Evolutionary conservation across 2,113 vertebrate genomes (phyloP), one percentile per base, ranked within the genome.

Genomic region (Meriones unguiculatus): DNA sequence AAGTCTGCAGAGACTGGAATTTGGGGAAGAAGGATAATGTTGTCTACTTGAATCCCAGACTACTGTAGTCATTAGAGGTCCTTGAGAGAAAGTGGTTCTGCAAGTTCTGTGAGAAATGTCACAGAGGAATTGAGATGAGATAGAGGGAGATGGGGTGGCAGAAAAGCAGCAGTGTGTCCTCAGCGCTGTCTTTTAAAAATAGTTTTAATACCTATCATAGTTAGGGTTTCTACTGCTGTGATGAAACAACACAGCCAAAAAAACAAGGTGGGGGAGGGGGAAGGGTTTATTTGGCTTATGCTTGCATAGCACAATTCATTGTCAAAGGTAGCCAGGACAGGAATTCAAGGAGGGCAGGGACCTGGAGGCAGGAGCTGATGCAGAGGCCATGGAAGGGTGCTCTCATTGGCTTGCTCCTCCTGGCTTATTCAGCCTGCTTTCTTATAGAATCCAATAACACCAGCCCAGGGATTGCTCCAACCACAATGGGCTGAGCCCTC

Each of bases 141-240:
- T 28, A 50, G 41, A 24, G 25, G 24, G 4, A 76, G 41, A 76
- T 46, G 24, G 12, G 5, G 41, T 76, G 73, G 38, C 41, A 50
- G 24, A 50, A 14, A 76, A 13, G 32, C 30, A 95, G 57, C 57
- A 54, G 50, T 20, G 73, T 10, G 2, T 22, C 75, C 81, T 77
- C 64, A 94, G 62, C 17, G 30, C 11, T 86, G 70, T 73, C 65
- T 57, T 94, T 92, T 86, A 64, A 54, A 93, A 91, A 85, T 4
- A 76, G 41, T 81, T 96, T 96, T 89, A 85, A 94, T 73, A 38
- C n/a, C 20, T 22, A 17, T 38, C 70, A n/a, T 38, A n/a, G 32
- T 62, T 70, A 73, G 75, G 41, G 12, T 46, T 76, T 76, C 17
- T 28, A 50, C 41, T 76, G 24, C 24, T 28, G 22, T 28, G 12